These are phyloP conservation scores for Melopsittacus undulatus DNA, from an alignment of 2,797 vertebrate genomes.

Conservation along the genomic window DNA sequence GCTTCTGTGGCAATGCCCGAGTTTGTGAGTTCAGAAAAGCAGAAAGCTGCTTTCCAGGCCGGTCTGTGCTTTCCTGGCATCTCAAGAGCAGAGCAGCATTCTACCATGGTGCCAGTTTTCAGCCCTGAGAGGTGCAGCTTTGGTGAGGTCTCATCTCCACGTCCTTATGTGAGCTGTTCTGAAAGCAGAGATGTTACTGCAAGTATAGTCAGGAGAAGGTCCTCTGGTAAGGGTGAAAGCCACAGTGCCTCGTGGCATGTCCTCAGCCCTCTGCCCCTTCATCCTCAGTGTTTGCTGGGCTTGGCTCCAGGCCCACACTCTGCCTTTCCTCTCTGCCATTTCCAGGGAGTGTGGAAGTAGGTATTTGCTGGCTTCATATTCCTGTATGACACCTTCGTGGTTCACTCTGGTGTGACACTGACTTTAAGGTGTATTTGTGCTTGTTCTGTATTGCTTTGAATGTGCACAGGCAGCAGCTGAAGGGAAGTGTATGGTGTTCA, in stretches of 20 bases:
- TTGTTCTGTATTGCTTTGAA: not conserved
- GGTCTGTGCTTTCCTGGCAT: not conserved
- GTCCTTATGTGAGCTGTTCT: not conserved
- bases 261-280: not conserved
- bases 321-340: not conserved
- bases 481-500: fast-evolving
- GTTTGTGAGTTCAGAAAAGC: not conserved
- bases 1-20: not conserved
- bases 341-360: not conserved
- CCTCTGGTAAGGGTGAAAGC: not conserved
- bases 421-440: not conserved
- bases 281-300: not conserved
- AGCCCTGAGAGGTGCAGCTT: not conserved
- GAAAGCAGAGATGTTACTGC: not conserved
- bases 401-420: not conserved
- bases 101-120: not conserved
- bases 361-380: not conserved
- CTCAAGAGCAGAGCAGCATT: not conserved
- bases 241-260: fast-evolving
- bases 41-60: not conserved
- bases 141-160: not conserved
- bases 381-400: not conserved
- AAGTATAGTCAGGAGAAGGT: not conserved
- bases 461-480: not conserved
- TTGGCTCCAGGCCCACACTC: not conserved